Conservation (phyloP, 2,113 vertebrate species). For the Perca fluviatilis region DNA sequence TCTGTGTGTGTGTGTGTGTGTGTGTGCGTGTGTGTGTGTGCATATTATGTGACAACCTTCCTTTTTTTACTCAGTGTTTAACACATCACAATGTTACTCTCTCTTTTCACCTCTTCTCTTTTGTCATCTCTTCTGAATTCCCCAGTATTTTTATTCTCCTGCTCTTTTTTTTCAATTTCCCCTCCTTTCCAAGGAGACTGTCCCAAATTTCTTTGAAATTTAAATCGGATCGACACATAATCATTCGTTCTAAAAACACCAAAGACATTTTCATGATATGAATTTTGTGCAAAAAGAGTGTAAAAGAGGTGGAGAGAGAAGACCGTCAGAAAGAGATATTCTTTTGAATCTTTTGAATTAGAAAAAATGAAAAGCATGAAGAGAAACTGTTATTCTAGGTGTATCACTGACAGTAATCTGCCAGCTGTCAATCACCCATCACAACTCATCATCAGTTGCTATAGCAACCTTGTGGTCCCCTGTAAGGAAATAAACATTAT, state of each 20-base stretch:
- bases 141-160: constrained; percentile 21
- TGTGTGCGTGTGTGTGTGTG: constrained; percentile 23
- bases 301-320: neutral
- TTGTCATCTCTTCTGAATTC: constrained; percentile 23
- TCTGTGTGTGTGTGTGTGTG: constrained; percentile 18
- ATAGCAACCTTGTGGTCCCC: constrained; percentile 51
- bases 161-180: constrained; percentile 10
- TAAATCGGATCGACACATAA: constrained; percentile 64
- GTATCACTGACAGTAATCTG: constrained; percentile 55
- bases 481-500: neutral
- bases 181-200: constrained; percentile 22
- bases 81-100: constrained; percentile 36
- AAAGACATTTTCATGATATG: constrained; percentile 45
- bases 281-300: constrained; percentile 17
- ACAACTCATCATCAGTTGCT: constrained; percentile 50
- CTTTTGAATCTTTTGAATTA: constrained; percentile 16
- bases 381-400: constrained; percentile 37
- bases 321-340: neutral
- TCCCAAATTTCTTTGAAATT: constrained; percentile 59
- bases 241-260: constrained; percentile 40
- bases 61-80: constrained; percentile 45
- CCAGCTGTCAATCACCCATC: constrained; percentile 70
- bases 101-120: constrained; percentile 34
- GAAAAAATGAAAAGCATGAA: constrained; percentile 20
- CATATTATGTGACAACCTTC: constrained; percentile 22